phyloP scores from a whole-genome alignment of 2,797 vertebrate genomes.

The Lepus oiostolus region DNA sequence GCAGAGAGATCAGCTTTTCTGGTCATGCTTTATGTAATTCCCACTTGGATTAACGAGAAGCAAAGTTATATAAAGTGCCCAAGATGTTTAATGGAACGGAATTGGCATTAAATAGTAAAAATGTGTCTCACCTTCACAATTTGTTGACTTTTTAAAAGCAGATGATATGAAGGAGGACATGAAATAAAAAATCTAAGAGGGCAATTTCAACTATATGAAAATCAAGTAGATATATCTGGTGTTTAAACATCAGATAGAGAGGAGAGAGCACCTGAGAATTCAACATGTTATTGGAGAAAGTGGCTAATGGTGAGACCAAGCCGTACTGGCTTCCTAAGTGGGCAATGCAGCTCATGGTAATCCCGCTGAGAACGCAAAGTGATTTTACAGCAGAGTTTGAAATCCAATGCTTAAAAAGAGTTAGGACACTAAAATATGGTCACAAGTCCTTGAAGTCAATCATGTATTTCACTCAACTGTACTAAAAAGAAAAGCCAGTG shows the following conservation, averaged over 20 bases:
- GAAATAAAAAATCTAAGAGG: not conserved
- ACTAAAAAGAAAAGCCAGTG: not conserved
- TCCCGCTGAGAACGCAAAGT: not conserved
- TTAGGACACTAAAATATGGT: not conserved
- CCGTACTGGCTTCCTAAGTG: not conserved
- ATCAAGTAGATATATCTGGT: not conserved
- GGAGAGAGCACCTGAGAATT: not conserved
- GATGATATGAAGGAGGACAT: not conserved
- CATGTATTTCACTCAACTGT: not conserved
- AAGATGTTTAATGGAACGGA: conserved; percentile 37
- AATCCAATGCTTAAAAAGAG: conserved; percentile 29
- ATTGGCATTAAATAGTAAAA: not conserved
- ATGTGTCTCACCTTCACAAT: not conserved
- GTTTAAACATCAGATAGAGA: not conserved
- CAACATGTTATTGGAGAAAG: not conserved
- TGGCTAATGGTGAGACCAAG: not conserved
- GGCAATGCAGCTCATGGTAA: not conserved
- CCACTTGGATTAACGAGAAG: conserved; percentile 21
- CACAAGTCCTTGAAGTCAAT: not conserved
- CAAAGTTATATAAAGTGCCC: not conserved
- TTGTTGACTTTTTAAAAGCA: conserved; percentile 17
- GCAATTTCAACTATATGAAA: not conserved
- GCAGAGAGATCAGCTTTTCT: conserved; percentile 27
- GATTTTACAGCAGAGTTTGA: conserved; percentile 19
- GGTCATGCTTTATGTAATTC: conserved; percentile 13